phyloP scores from a whole-genome alignment of 2,888 invertebrate genomes.

The Drosophila mayaguana region DNA sequence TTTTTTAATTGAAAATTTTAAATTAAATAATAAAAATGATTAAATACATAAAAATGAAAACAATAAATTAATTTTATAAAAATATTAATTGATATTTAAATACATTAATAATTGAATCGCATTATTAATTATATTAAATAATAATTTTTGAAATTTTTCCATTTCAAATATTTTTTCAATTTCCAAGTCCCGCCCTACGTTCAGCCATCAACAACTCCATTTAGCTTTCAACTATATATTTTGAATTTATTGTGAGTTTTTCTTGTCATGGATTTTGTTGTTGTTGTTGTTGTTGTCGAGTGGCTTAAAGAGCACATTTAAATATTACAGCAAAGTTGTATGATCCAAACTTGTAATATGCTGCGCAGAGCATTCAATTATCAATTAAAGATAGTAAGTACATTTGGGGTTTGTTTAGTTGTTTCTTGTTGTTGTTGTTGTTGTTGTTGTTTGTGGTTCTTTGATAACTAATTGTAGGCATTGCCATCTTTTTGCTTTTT shows the following conservation, averaged over 20 bases:
- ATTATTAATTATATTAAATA: no score
- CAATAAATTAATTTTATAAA: no score
- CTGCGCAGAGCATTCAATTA: constrained; percentile 27
- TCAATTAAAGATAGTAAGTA: constrained; percentile 41
- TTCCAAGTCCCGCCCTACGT: background rate
- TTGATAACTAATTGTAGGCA: constrained; percentile 42
- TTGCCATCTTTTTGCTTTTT: constrained; percentile 54
- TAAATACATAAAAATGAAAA: no score
- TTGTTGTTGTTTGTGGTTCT: constrained; percentile 44
- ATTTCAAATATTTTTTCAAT: no score
- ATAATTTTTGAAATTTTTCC: no score
- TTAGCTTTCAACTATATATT: constrained; percentile 59
- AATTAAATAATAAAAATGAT: no score
- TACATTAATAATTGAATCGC: no score
- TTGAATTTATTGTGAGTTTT: constrained; percentile 72
- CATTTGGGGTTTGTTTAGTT: constrained; percentile 34
- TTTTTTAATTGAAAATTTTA: no score
- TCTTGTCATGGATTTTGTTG: constrained; percentile 31
- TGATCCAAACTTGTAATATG: constrained; percentile 55
- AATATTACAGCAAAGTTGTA: constrained; percentile 72
- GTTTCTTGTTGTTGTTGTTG: background rate
- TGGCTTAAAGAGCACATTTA: constrained; percentile 64
- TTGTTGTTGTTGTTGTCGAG: constrained; percentile 19
- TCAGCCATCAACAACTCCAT: background rate
- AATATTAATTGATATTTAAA: no score